phyloP scores from a whole-genome alignment of 1,140 invertebrate genomes.

The Physella acuta region DNA sequence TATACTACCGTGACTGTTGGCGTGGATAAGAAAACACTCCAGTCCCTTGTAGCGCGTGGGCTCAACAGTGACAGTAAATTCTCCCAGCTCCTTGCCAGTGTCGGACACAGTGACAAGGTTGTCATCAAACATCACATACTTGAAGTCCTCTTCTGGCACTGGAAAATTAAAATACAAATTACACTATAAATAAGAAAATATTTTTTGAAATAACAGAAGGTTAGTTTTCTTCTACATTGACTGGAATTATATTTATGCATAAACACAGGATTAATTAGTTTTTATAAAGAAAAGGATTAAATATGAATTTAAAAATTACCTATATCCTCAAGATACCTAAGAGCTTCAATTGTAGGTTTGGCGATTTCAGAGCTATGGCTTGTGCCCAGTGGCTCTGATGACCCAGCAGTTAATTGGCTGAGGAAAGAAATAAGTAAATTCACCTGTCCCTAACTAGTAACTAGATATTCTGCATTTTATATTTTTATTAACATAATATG shows the following conservation, averaged over 20 bases:
- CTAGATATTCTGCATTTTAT: too few relatives aligned
- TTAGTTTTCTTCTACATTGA: too few relatives aligned
- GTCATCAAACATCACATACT: conserved; percentile 57
- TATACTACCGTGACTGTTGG: conserved; percentile 58
- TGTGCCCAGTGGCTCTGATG: too few relatives aligned
- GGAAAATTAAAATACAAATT: conserved; percentile 15
- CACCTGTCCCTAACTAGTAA: too few relatives aligned
- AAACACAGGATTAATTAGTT: too few relatives aligned
- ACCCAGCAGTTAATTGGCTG: too few relatives aligned
- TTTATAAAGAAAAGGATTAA: too few relatives aligned
- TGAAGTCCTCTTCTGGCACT: conserved; percentile 54
- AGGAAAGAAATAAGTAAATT: too few relatives aligned
- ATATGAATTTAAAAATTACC: conserved; percentile 18
- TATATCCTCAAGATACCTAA: conserved; percentile 41
- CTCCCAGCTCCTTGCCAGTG: conserved; percentile 57
- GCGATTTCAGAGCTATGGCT: conserved; percentile 32
- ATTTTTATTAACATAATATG: too few relatives aligned
- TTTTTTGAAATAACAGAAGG: too few relatives aligned
- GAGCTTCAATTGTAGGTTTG: conserved; percentile 34
- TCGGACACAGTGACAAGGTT: conserved; percentile 56
- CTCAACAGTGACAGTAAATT: conserved; percentile 55
- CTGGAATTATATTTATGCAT: too few relatives aligned
- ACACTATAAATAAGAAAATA: too few relatives aligned
- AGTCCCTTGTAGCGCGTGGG: conserved; percentile 43
- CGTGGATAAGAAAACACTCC: conserved; percentile 58